A percentile compares a stretch with the other conserved stretches of the same genome.
phyloP scores from a whole-genome alignment of 2,113 vertebrate species.

The Bubalus kerabau region DNA sequence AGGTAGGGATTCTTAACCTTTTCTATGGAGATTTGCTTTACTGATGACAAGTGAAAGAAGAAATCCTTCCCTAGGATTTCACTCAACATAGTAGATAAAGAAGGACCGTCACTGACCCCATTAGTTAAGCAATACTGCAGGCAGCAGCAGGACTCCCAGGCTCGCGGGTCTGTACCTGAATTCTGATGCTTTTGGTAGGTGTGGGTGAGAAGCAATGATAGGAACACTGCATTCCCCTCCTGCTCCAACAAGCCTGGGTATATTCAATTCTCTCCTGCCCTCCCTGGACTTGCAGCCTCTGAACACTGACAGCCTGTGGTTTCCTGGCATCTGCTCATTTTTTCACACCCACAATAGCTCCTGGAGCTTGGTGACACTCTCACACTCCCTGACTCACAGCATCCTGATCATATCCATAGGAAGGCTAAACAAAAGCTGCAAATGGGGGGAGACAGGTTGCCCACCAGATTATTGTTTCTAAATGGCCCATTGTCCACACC shows the following conservation, averaged over 20 bases:
- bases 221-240: no score
- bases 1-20: neutral
- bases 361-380: neutral
- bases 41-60: neutral
- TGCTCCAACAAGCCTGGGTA: no score
- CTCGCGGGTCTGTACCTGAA: neutral
- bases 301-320: neutral
- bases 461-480: neutral
- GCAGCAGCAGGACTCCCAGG: neutral
- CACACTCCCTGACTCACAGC: neutral
- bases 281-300: neutral
- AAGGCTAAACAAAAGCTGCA: neutral
- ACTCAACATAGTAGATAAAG: neutral
- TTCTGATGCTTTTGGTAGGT: neutral
- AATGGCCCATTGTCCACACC: neutral
- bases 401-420: neutral
- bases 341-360: neutral
- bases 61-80: neutral
- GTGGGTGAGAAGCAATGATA: neutral
- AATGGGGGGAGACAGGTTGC: neutral
- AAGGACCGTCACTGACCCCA: neutral
- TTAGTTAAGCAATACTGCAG: rapidly evolving
- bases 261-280: neutral
- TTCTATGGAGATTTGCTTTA: neutral
- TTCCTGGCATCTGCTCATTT: neutral